These are phyloP conservation scores for Drosophila melanogaster DNA, from an alignment of 1,140 invertebrate genomes.

Conservation along the genomic window DNA sequence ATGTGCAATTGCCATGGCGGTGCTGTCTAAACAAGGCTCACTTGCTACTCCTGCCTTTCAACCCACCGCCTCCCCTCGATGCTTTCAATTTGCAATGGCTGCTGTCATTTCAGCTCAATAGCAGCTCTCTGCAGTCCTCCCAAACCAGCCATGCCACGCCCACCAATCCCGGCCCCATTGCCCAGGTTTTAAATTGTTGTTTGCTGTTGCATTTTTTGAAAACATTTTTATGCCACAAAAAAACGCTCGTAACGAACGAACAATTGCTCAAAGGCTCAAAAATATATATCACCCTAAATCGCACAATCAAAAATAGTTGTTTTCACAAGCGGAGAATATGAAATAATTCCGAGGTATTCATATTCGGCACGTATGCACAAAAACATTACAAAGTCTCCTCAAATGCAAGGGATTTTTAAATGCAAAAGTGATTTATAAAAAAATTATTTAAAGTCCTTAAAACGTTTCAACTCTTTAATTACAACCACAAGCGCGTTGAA, in stretches of 20 bases:
- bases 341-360: background rate
- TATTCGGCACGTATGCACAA: background rate
- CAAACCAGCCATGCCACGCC: background rate
- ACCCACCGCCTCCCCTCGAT: slow-evolving; percentile 9
- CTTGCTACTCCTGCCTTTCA: slow-evolving; percentile 41
- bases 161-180: slow-evolving; percentile 3
- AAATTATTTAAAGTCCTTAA: background rate
- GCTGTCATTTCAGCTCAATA: slow-evolving; percentile 82
- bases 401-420: background rate
- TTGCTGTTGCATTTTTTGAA: slow-evolving; percentile 22
- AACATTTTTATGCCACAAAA: background rate
- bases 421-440: background rate
- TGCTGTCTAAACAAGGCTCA: slow-evolving; percentile 78
- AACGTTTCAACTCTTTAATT: background rate
- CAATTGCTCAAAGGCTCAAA: slow-evolving; percentile 2
- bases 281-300: background rate
- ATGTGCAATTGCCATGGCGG: slow-evolving; percentile 80
- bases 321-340: too few species aligned
- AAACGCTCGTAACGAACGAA: background rate
- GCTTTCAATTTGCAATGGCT: slow-evolving; percentile 80
- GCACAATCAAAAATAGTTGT: background rate
- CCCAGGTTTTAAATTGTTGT: slow-evolving; percentile 12
- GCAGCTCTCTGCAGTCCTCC: slow-evolving; percentile 30
- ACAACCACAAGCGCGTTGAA: background rate
- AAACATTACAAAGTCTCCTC: background rate